Percentiles rank a stretch among this genome's conserved stretches.
Evolutionary conservation across 2,888 invertebrate species (phyloP).

Genomic region (Cryptocephalus moraei): DNA sequence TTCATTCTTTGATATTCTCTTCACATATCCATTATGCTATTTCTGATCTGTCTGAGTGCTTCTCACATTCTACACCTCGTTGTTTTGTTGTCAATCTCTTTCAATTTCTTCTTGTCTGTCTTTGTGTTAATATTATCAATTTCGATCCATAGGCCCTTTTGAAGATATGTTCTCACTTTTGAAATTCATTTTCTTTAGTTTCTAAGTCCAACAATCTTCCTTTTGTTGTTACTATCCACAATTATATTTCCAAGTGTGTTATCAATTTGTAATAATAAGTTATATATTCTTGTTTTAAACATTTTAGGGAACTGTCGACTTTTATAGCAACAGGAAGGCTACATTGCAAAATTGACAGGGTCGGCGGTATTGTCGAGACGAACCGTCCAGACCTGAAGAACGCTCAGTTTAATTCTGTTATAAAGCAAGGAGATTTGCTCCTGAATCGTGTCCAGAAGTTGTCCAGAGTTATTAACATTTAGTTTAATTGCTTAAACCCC

Average conservation of each 20-base stretch:
- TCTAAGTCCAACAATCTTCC: no score
- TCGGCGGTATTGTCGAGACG: slow-evolving; percentile 92
- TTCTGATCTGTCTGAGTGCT: no score
- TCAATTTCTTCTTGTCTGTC: no score
- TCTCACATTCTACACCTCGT: no score
- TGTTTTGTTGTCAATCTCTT: no score
- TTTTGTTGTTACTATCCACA: no score
- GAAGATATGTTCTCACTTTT: no score
- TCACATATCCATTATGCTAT: no score
- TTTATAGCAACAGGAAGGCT: slow-evolving; percentile 96
- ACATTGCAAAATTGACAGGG: slow-evolving; percentile 96
- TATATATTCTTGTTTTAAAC: slow-evolving; percentile 4
- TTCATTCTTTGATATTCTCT: no score
- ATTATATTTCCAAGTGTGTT: slow-evolving; percentile 18
- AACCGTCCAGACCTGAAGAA: slow-evolving; percentile 86
- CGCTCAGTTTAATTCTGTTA: slow-evolving; percentile 88
- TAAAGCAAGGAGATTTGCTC: slow-evolving; percentile 95
- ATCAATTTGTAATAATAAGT: not conserved
- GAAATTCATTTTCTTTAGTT: no score
- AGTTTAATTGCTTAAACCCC: slow-evolving; percentile 27
- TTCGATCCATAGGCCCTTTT: no score
- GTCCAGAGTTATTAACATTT: slow-evolving; percentile 98
- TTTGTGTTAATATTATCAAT: no score
- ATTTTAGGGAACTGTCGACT: slow-evolving; percentile 60
- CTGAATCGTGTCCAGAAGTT: slow-evolving; percentile 97